A percentile compares a stretch with the other conserved stretches of the same genome.
phyloP scores from a whole-genome alignment of 2,888 invertebrate genomes.

The Orthosia gracilis region DNA sequence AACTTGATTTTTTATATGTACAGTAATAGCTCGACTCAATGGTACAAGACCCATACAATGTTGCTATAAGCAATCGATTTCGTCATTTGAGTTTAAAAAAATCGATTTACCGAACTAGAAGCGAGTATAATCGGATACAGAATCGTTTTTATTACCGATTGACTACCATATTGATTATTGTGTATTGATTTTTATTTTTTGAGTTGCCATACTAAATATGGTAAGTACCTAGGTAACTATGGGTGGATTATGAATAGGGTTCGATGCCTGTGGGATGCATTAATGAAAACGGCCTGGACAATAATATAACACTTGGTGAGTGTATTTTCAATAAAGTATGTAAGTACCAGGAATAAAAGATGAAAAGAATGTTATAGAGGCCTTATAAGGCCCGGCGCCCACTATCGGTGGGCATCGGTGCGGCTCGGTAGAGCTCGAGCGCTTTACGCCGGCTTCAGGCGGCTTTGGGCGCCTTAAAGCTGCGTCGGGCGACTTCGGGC shows the following conservation, averaged over 20 bases:
- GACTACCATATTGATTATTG: constrained; percentile 78
- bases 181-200: constrained; percentile 77
- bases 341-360: background rate
- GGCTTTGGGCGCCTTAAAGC: too few relatives aligned
- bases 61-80: constrained; percentile 82
- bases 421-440: too few relatives aligned
- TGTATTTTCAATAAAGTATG: background rate
- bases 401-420: too few relatives aligned
- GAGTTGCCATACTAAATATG: constrained; percentile 62
- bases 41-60: constrained; percentile 77
- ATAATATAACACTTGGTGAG: constrained; percentile 1
- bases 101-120: constrained; percentile 82
- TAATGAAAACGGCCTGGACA: constrained; percentile 15
- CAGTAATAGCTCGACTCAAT: constrained; percentile 69
- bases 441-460: too few relatives aligned
- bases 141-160: constrained; percentile 84
- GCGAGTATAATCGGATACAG: constrained; percentile 79
- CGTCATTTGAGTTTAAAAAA: constrained; percentile 79
- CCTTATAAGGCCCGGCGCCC: too few relatives aligned
- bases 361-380: too few relatives aligned
- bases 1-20: constrained; percentile 68
- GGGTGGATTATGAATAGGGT: constrained; percentile 44
- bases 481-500: too few relatives aligned
- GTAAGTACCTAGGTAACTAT: constrained; percentile 53
- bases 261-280: constrained; percentile 37